Base-by-base conservation (phyloP, 2,888 invertebrate genomes). In the Drosophila anomalata region DNA sequence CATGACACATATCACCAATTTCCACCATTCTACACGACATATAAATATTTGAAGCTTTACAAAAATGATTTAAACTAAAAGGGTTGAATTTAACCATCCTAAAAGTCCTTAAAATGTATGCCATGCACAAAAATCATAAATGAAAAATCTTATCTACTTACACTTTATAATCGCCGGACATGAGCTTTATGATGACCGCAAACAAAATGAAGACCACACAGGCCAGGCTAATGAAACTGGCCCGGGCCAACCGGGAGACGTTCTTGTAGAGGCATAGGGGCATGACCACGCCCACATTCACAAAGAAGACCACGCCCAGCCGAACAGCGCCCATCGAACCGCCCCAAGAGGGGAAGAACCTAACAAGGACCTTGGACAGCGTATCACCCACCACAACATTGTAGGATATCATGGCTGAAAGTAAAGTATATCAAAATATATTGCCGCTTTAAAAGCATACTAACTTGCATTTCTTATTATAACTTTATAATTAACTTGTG, bases 361-460 rank as follows among this genome's bases (percentile, higher is more conserved):
- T 93, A n/a, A 95, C 93, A 60, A 96, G 92, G 17, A 97, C 95
- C 92, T 96, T 96, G 14, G 96, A 96, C 46, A 96, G 93, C 0
- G 96, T 97, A 89, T 97, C 97, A 20, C 96, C 97, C 31, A 97
- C 96, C 20, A 96, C 96, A 17, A 97, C 95, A 91, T 97, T 97
- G 91, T 97, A 97, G 62, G 96, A 96, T 66, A 96, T 95, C 96
- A 97, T 96, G 8, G 96, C 96, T 96, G 93, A 41, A 93, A 93
- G 77, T 12, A 48, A 29, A 31, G 36, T 36, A 36, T 36, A 36
- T 36, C n/a, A 41, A 31, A 47, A 47, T 24, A 26, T 20, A 22
- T 6, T 42, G 9, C n/a, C n/a, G 6, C 36, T n/a, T 36, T 36
- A 36, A 36, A 36, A n/a, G n/a, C 36, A 33, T 36, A 36, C 6